Evolutionary conservation across 2,113 vertebrate genomes (phyloP).

Genomic region (Sinocyclocheilus rhinocerous): DNA sequence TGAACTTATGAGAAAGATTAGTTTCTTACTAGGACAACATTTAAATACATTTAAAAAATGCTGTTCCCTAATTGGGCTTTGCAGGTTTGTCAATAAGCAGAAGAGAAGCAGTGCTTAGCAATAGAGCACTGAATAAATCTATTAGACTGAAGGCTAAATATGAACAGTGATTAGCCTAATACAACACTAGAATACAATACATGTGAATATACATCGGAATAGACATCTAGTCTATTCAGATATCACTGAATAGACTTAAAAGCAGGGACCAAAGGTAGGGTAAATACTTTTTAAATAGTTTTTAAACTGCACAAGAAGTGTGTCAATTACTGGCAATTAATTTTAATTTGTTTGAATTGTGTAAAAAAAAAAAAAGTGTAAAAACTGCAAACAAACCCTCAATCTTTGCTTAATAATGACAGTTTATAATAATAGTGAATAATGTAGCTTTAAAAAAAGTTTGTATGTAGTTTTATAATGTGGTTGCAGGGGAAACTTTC

Average conservation of each 20-base stretch:
- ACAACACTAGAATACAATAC: not conserved
- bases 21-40: not conserved
- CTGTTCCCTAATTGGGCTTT: not conserved
- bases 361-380: no score
- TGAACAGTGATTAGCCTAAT: not conserved
- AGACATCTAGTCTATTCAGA: no score
- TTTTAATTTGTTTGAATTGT: no score
- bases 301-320: not conserved
- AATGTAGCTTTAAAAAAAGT: no score
- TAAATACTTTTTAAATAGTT: not conserved
- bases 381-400: no score
- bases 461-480: no score
- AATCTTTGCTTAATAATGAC: not conserved
- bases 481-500: no score
- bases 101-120: not conserved
- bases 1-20: not conserved
- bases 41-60: not conserved
- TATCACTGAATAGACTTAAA: not conserved
- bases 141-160: no score
- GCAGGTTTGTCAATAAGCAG: not conserved
- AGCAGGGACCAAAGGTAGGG: not conserved
- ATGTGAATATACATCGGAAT: not conserved
- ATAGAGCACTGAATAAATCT: not conserved
- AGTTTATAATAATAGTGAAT: not conserved
- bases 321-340: not conserved